These are phyloP conservation scores for Lepidonotus clava DNA, from an alignment of 2,888 invertebrate genomes.

Conservation along the genomic window DNA sequence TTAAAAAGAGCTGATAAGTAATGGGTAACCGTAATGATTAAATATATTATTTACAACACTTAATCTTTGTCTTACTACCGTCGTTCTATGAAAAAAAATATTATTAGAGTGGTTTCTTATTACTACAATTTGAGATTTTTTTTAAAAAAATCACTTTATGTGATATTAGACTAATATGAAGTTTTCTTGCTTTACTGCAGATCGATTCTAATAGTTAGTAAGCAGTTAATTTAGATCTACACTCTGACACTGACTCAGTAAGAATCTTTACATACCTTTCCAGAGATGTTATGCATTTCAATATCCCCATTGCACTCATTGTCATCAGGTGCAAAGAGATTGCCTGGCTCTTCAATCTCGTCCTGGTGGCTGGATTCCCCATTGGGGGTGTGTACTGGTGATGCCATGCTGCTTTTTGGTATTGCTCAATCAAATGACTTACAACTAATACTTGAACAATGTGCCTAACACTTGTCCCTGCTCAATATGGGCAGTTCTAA, in stretches of 20 bases:
- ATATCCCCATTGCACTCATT: constrained; percentile 43
- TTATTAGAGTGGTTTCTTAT: not conserved
- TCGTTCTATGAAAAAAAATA: not conserved
- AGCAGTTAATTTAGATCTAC: not conserved
- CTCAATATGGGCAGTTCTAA: too few relatives aligned
- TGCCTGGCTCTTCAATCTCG: constrained; percentile 23
- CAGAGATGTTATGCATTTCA: constrained; percentile 47
- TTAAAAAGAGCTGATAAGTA: too few relatives aligned
- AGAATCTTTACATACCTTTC: constrained; percentile 38
- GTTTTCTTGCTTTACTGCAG: not conserved
- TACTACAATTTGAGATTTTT: too few relatives aligned
- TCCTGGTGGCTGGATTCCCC: not conserved
- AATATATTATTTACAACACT: too few relatives aligned
- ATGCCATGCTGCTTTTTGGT: not conserved
- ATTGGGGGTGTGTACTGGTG: not conserved
- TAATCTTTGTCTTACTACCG: too few relatives aligned
- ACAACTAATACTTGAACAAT: too few relatives aligned
- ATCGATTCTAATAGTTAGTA: not conserved
- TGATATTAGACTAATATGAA: too few relatives aligned
- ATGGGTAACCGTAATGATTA: too few relatives aligned
- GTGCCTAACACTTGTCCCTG: too few relatives aligned
- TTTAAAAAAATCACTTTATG: too few relatives aligned
- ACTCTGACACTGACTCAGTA: not conserved
- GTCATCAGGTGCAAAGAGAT: constrained; percentile 61
- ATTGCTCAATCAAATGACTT: not conserved